These are phyloP conservation scores for Trachelus stipa DNA, from an alignment of 2,888 invertebrate species.

Conservation along the genomic window DNA sequence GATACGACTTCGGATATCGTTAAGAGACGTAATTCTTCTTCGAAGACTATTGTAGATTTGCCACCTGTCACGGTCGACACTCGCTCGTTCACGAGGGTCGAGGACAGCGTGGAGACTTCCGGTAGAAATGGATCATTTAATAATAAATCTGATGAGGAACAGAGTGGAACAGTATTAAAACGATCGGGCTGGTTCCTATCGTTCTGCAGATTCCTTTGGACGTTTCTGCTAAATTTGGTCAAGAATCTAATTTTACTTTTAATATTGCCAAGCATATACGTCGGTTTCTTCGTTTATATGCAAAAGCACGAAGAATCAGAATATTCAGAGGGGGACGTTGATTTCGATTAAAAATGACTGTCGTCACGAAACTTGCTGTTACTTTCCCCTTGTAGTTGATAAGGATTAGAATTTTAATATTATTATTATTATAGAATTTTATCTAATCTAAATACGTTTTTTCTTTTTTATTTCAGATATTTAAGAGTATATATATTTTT, in stretches of 20 bases:
- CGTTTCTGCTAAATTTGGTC: conserved; percentile 31
- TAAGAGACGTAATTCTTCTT: not conserved
- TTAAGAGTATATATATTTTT: not conserved
- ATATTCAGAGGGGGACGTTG: not conserved
- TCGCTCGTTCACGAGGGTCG: not conserved
- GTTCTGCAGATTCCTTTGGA: not conserved
- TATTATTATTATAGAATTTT: not conserved
- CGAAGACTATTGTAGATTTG: not conserved
- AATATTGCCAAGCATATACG: conserved; percentile 44
- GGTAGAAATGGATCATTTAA: not conserved
- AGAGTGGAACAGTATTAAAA: not conserved
- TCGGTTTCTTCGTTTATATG: conserved; percentile 45
- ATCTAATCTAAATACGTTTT: not conserved
- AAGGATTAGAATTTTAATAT: not conserved
- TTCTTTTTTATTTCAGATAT: not conserved
- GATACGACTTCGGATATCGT: not conserved
- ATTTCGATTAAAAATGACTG: not conserved
- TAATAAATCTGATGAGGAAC: not conserved
- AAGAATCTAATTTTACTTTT: conserved; percentile 48
- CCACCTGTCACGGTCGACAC: not conserved
- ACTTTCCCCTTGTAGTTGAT: not conserved
- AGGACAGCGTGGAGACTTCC: not conserved
- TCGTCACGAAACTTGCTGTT: not conserved
- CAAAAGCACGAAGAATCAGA: conserved; percentile 21
- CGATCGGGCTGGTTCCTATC: not conserved